Evolutionary conservation across 2,113 vertebrate species (phyloP).

Genomic region (Melanotaenia duboulayi): DNA sequence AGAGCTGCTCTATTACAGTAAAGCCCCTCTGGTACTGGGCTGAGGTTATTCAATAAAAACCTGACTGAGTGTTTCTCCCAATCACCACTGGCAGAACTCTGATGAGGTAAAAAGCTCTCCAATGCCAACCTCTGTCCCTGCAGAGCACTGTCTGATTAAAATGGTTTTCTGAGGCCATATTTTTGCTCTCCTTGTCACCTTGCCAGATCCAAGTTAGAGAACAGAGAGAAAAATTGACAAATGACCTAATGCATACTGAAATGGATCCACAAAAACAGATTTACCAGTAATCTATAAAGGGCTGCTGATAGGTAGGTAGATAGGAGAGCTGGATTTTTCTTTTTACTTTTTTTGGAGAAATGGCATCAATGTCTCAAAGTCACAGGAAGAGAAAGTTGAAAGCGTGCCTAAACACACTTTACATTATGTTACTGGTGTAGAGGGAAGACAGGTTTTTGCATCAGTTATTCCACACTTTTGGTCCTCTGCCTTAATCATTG

Average conservation of each 20-base stretch:
- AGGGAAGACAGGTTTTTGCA: slow-evolving; percentile 31
- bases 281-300: slow-evolving; percentile 49
- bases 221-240: slow-evolving; percentile 68
- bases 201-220: slow-evolving; percentile 57
- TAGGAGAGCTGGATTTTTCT: slow-evolving; percentile 15
- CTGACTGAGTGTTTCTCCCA: slow-evolving; percentile 80
- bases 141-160: slow-evolving; percentile 77
- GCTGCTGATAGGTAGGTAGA: slow-evolving; percentile 30
- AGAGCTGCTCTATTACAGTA: slow-evolving; percentile 72
- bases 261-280: slow-evolving; percentile 58
- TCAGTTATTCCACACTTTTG: slow-evolving; percentile 45
- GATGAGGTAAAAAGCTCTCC: slow-evolving; percentile 79
- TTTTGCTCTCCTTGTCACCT: slow-evolving; percentile 66
- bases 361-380: slow-evolving; percentile 32
- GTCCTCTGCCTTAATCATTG: slow-evolving; percentile 70
- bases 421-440: slow-evolving; percentile 25
- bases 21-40: slow-evolving; percentile 71
- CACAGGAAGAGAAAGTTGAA: slow-evolving; percentile 13
- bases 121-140: slow-evolving; percentile 71
- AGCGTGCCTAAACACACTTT: slow-evolving; percentile 9
- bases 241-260: slow-evolving; percentile 64
- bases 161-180: slow-evolving; percentile 73
- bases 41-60: slow-evolving; percentile 80
- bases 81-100: slow-evolving; percentile 78
- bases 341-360: slow-evolving; percentile 2